phyloP scores from a whole-genome alignment of 2,797 vertebrate species.

The Karalla daura region DNA sequence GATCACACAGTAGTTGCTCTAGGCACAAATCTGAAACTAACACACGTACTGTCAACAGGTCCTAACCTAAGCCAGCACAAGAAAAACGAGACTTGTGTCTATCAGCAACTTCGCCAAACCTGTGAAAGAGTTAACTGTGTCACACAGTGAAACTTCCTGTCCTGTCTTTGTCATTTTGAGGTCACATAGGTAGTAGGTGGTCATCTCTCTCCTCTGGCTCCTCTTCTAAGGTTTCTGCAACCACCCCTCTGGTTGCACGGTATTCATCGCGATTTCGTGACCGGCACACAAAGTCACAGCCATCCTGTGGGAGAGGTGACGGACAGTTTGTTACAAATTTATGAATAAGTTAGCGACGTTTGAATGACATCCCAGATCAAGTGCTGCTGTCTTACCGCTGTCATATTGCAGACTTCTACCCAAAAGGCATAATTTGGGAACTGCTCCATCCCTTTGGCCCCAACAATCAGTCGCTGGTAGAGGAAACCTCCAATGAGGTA shows the following conservation, averaged over 20 bases:
- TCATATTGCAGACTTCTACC: constrained; percentile 93
- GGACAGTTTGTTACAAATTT: not conserved
- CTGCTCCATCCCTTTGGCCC: constrained; percentile 97
- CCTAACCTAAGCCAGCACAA: constrained; percentile 39
- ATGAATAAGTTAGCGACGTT: not conserved
- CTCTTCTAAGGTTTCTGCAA: constrained; percentile 89
- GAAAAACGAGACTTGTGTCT: constrained; percentile 55
- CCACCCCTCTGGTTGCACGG: constrained; percentile 88
- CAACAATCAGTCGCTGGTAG: constrained; percentile 95
- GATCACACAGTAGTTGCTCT: constrained; percentile 32
- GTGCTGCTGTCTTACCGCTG: constrained; percentile 85
- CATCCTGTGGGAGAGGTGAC: constrained; percentile 84
- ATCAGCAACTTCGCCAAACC: constrained; percentile 55
- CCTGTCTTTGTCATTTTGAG: constrained; percentile 33
- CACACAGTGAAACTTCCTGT: constrained; percentile 53
- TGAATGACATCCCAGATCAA: not conserved
- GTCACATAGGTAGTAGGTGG: constrained; percentile 97
- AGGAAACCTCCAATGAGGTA: constrained; percentile 95
- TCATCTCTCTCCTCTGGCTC: constrained; percentile 96
- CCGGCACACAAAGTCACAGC: constrained; percentile 96
- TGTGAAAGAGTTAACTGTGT: constrained; percentile 53
- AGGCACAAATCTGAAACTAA: constrained; percentile 49
- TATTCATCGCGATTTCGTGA: constrained; percentile 86
- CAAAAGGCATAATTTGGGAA: constrained; percentile 96
- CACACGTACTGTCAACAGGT: constrained; percentile 28